Evolutionary conservation across 1,140 invertebrate species (phyloP).

Genomic region (Elymnias hypermnestra): DNA sequence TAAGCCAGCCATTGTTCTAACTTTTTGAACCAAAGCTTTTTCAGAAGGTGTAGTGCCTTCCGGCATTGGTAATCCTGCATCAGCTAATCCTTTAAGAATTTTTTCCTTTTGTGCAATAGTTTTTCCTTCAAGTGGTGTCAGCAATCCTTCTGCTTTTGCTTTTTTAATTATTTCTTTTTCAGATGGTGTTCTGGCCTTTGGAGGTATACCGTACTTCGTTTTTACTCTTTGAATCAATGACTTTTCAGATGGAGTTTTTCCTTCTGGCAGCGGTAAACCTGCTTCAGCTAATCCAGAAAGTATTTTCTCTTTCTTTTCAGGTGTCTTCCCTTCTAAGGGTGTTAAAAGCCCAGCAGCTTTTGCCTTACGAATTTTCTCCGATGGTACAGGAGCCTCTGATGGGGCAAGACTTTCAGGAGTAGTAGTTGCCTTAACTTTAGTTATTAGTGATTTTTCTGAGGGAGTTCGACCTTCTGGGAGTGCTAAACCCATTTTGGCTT

Average conservation of each 20-base stretch:
- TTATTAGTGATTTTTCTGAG: conserved; percentile 24
- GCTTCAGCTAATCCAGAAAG: conserved; percentile 3
- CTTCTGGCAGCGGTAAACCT: conserved; percentile 24
- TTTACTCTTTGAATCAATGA: conserved; percentile 21
- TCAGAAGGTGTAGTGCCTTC: conserved; percentile 26
- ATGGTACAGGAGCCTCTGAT: conserved; percentile 21
- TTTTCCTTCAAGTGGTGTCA: conserved; percentile 42
- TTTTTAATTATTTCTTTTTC: conserved; percentile 17
- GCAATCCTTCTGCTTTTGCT: conserved; percentile 31
- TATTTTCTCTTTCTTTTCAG: conserved; percentile 14
- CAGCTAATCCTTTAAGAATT: conserved; percentile 30
- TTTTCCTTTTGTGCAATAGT: conserved; percentile 33
- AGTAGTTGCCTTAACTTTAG: conserved; percentile 20
- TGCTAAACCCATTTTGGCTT: conserved; percentile 28
- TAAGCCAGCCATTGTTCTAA: conserved; percentile 22
- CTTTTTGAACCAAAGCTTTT: conserved; percentile 26
- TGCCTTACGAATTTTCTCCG: conserved; percentile 24
- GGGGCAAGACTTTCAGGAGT: conserved; percentile 28
- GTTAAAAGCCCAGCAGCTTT: conserved; percentile 20
- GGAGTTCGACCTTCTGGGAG: conserved; percentile 27
- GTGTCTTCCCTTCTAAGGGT: conserved; percentile 28
- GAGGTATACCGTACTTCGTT: not conserved
- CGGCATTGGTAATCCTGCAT: conserved; percentile 32
- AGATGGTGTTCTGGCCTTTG: conserved; percentile 3
- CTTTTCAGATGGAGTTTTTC: conserved; percentile 27